Conservation (phyloP, 2,113 vertebrate species). For the Equus quagga region DNA sequence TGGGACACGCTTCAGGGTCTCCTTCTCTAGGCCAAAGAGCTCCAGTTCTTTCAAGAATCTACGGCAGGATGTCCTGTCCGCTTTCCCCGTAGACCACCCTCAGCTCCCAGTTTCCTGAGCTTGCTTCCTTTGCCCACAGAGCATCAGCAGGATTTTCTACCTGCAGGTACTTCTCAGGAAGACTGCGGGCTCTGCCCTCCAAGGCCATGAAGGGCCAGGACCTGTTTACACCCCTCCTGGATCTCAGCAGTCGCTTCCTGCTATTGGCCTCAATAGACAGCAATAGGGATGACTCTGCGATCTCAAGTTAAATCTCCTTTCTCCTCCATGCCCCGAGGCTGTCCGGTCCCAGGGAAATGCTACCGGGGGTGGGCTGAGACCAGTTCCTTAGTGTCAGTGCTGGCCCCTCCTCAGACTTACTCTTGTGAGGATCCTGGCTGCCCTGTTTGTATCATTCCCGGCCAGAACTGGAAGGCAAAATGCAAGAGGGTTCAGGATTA, state of each 20-base stretch:
- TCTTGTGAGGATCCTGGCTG: conserved; percentile 99
- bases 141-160: not conserved
- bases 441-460: conserved; percentile 97
- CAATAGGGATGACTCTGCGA: not conserved
- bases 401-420: conserved; percentile 89
- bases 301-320: not conserved
- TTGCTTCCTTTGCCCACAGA: not conserved
- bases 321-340: not conserved
- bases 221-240: not conserved
- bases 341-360: not conserved
- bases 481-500: conserved; percentile 57
- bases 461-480: conserved; percentile 94
- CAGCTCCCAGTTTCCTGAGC: not conserved
- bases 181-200: not conserved
- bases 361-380: not conserved
- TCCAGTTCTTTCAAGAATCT: not conserved
- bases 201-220: not conserved
- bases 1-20: not conserved
- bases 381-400: not conserved
- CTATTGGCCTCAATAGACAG: not conserved
- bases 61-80: not conserved
- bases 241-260: not conserved
- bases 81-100: not conserved
- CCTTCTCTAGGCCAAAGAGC: not conserved
- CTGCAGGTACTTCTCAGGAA: not conserved